Conservation (phyloP, 2,888 invertebrate genomes). For the Hyppa rectilinea region DNA sequence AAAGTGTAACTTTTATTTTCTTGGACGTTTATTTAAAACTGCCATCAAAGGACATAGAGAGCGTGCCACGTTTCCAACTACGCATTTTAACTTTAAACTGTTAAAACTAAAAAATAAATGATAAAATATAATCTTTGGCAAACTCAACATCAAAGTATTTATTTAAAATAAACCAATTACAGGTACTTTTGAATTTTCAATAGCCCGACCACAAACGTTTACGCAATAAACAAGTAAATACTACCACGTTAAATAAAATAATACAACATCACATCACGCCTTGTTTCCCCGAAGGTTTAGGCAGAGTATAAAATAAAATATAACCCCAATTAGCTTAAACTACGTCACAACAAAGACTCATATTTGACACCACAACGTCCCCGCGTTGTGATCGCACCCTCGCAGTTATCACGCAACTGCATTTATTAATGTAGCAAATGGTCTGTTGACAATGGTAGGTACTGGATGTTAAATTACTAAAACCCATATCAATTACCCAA, state of each 20-base stretch:
- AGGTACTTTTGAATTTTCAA: too few species aligned
- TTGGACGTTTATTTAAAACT: conserved; percentile 38
- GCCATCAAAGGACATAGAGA: conserved; percentile 26
- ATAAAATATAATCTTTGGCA: conserved; percentile 12
- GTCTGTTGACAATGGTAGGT: conserved; percentile 60
- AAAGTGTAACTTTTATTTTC: conserved; percentile 20
- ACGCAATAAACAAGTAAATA: conserved; percentile 15
- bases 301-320: too few species aligned
- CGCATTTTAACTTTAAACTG: conserved; percentile 5
- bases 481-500: conserved; percentile 79
- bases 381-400: conserved; percentile 25
- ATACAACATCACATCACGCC: too few species aligned
- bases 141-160: too few species aligned
- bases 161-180: too few species aligned
- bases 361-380: conserved; percentile 31
- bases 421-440: conserved; percentile 57
- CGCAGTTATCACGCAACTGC: conserved; percentile 57
- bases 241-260: conserved; percentile 23
- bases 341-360: conserved; percentile 15
- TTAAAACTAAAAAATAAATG: conserved; percentile 24
- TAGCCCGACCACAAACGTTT: conserved; percentile 2
- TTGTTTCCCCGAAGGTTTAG: too few species aligned
- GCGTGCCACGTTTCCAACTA: conserved; percentile 7
- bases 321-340: conserved; percentile 29
- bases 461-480: conserved; percentile 64